Evolutionary conservation across 2,888 invertebrate species (phyloP), one percentile per base, ranked within the genome.

Genomic region (Tenthredo distinguenda): DNA sequence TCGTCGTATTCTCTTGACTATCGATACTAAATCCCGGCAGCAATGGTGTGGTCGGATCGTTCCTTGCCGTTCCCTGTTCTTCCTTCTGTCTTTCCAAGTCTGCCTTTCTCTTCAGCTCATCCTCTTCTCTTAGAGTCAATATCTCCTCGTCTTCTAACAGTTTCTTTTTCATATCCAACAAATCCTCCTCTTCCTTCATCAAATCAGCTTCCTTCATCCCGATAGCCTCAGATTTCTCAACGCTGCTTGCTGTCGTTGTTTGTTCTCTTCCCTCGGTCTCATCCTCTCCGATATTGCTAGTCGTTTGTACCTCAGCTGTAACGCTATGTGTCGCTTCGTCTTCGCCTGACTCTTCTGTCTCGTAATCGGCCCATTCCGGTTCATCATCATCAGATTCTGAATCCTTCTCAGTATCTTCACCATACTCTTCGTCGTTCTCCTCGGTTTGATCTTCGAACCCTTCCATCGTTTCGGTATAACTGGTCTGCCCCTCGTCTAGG

Each of bases 371-470:
- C 84, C 84, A 84, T 6, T 65, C 47, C 12, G 74, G 86, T 15
- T 86, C 82, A 5, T 84, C 12, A 55, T 74, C 83, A 12, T 77
- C 82, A 9, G 47, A 72, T 40, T 72, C 71, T 2, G 7, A 72
- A n/a, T 72, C 34, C n/a, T 76, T 15, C 26, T 43, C 76, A 15
- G 6, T 21, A 26, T 50, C 47, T 2, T 43, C 74, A n/a, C 12
- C 12, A n/a, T 86, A 65, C 5, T 85, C n/a, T 55, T 77, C 85
- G 26, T 81, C 50, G 2, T 58, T 65, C 9, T 86, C 85, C 3
- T 77, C 86, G 12, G 82, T 85, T 7, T 85, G 72, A 55, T 84
- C 84, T 4, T 86, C 87, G 10, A 84, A 65, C 15, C 85, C 85
- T 37, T 65, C 85, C 34, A 85, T 84, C 37, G 86, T 76, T 31